Base-by-base conservation (phyloP, 1,140 invertebrate species). In the Trichoplusia ni region DNA sequence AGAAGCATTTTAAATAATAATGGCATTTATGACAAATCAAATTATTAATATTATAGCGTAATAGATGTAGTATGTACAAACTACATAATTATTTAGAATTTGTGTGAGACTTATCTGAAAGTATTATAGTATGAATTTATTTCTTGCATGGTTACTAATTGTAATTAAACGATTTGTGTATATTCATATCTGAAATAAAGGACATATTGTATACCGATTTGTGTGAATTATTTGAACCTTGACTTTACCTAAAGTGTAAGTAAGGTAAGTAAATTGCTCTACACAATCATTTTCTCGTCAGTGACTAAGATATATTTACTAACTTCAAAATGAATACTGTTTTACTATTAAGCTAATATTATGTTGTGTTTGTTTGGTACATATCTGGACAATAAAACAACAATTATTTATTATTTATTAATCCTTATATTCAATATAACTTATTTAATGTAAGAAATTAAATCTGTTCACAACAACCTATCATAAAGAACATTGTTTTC, bases 71-170 rank as follows among this genome's bases (percentile, higher is more conserved):
- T 49, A 7, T 49, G 27, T 58, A 58, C 16, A 14, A 6, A 44
- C 21, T 56, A n/a, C 25, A 11, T 71, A 65, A n/a, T 53, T 44
- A 62, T 49, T 46, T 54, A 56, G 49, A 63, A 60, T 42, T 73
- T 63, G 46, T 61, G 31, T 69, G 64, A 71, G 61, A 71, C 37
- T 75, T 69, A 49, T 71, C 62, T 73, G 68, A 77, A 70, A 49
- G n/a, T n/a, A 75, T 61, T 70, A 62, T 71, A 72, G 67, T 71
- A 71, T 38, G 74, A 65, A 74, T 65, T 79, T 79, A 74, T 47
- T 81, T 54, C 37, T 56, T 75, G 75, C 77, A 81, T 82, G 77
- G 73, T 83, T 78, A 81, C 69, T 81, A 75, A 72, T 81, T 76
- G 37, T 71, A 64, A 54, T 64, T 73, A 74, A 70, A 79, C 64